These are phyloP conservation scores for Ctenodactylus gundi DNA, from an alignment of 2,113 vertebrate species.

Conservation along the genomic window DNA sequence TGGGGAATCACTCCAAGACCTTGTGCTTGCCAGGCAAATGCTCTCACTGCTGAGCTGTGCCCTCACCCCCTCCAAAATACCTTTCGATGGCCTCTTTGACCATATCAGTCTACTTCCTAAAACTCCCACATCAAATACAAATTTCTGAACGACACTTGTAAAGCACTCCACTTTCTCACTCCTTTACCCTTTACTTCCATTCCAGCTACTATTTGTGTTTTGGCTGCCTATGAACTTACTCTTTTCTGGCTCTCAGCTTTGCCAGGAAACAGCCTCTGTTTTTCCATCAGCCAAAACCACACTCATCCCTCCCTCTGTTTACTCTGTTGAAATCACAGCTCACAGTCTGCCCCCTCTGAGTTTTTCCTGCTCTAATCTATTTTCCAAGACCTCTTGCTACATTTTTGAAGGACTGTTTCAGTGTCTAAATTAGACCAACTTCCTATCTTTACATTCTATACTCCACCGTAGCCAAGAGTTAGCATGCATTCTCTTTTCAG, in stretches of 20 bases:
- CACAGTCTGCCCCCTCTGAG: constrained; percentile 36
- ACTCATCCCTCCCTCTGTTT: constrained; percentile 58
- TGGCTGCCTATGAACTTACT: constrained; percentile 58
- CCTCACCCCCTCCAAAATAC: too few species aligned
- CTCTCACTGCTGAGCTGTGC: too few species aligned
- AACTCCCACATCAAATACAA: constrained; percentile 43
- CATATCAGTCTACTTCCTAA: not conserved
- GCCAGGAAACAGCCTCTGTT: constrained; percentile 69
- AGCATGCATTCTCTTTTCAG: not conserved
- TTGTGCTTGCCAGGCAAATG: too few species aligned
- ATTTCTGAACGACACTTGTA: constrained; percentile 27
- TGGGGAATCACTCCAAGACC: too few species aligned
- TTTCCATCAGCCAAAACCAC: constrained; percentile 72
- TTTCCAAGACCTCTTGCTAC: constrained; percentile 46
- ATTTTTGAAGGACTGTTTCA: constrained; percentile 46
- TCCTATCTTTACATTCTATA: constrained; percentile 42
- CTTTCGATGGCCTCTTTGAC: constrained; percentile 7
- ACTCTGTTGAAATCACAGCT: constrained; percentile 68
- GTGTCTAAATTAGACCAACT: constrained; percentile 43
- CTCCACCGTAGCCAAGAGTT: constrained; percentile 2
- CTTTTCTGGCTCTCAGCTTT: constrained; percentile 49
- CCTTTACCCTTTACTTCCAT: constrained; percentile 27
- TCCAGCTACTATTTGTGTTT: constrained; percentile 52
- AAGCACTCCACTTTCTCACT: constrained; percentile 25
- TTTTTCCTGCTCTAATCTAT: constrained; percentile 52